These are phyloP conservation scores for Anabas testudineus DNA, from an alignment of 2,797 vertebrate genomes.

Conservation along the genomic window DNA sequence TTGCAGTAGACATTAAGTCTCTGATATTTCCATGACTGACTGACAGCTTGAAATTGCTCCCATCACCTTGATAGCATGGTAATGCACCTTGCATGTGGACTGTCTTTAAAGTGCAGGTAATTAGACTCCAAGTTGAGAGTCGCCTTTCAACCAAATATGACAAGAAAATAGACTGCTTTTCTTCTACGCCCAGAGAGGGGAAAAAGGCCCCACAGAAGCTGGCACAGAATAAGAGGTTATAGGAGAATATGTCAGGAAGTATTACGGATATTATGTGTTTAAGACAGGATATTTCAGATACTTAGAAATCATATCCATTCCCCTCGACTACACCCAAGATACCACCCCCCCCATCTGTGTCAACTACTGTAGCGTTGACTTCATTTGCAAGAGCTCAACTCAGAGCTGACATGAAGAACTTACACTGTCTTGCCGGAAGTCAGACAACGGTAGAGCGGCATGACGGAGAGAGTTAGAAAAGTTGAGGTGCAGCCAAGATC, in stretches of 20 bases:
- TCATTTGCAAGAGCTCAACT: slow-evolving; percentile 77
- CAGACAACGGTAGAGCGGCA: slow-evolving; percentile 60
- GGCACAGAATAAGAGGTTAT: slow-evolving; percentile 75
- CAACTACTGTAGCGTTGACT: slow-evolving; percentile 67
- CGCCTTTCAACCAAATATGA: slow-evolving; percentile 82
- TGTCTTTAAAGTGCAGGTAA: slow-evolving; percentile 82
- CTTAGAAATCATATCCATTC: slow-evolving; percentile 77
- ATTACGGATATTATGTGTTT: slow-evolving; percentile 81
- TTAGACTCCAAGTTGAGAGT: slow-evolving; percentile 81
- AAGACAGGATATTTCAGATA: slow-evolving; percentile 79
- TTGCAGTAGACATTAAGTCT: slow-evolving; percentile 73
- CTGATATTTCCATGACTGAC: slow-evolving; percentile 78
- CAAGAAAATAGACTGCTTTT: slow-evolving; percentile 82
- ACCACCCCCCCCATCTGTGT: slow-evolving; percentile 46
- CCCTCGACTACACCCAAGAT: slow-evolving; percentile 62
- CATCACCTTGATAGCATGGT: slow-evolving; percentile 82
- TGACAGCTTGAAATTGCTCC: slow-evolving; percentile 81
- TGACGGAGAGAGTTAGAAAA: slow-evolving; percentile 74
- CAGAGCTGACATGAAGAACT: slow-evolving; percentile 68
- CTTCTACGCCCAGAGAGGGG: slow-evolving; percentile 63
- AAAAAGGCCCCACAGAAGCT: slow-evolving; percentile 66
- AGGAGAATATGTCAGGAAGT: slow-evolving; percentile 80
- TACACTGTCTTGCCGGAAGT: slow-evolving; percentile 68
- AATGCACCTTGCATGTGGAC: slow-evolving; percentile 79
- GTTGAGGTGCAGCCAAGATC: slow-evolving; percentile 80